phyloP scores from a whole-genome alignment of 1,140 invertebrate species.

The Drosophila funebris region DNA sequence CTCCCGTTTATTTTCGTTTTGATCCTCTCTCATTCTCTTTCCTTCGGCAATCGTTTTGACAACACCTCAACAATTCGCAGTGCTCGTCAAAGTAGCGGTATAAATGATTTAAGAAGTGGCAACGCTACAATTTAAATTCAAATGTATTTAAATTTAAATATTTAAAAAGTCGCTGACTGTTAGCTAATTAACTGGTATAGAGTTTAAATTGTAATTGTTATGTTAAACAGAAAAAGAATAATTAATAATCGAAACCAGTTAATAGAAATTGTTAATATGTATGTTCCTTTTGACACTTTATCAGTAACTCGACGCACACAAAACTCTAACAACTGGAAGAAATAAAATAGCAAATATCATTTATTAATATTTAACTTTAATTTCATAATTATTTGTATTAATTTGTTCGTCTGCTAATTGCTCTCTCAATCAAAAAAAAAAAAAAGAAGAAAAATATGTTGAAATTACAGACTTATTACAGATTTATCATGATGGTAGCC shows the following conservation, averaged over 20 bases:
- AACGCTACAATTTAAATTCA: background rate
- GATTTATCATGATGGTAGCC: slow-evolving; percentile 10
- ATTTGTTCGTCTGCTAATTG: slow-evolving; percentile 12
- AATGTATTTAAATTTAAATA: too few relatives aligned
- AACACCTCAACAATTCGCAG: background rate
- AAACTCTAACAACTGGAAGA: background rate
- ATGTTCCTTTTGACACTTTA: too few relatives aligned
- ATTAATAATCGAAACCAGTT: too few relatives aligned
- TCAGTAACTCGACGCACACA: too few relatives aligned
- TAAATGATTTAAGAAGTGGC: background rate
- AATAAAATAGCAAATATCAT: background rate
- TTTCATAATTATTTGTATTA: slow-evolving; percentile 6
- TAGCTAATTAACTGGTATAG: too few relatives aligned
- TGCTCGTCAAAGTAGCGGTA: too few relatives aligned
- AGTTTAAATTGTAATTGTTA: too few relatives aligned
- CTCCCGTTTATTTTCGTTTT: background rate
- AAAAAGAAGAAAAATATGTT: background rate
- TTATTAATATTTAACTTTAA: background rate
- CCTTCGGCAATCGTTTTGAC: too few relatives aligned
- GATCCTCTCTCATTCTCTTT: background rate
- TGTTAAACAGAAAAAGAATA: too few relatives aligned
- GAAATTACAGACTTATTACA: slow-evolving; percentile 1
- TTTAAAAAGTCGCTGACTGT: too few relatives aligned
- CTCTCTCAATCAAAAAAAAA: background rate
- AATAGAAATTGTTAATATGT: too few relatives aligned